These are phyloP conservation scores for Ormyrus rosae DNA, from an alignment of 2,888 invertebrate species.

Conservation along the genomic window DNA sequence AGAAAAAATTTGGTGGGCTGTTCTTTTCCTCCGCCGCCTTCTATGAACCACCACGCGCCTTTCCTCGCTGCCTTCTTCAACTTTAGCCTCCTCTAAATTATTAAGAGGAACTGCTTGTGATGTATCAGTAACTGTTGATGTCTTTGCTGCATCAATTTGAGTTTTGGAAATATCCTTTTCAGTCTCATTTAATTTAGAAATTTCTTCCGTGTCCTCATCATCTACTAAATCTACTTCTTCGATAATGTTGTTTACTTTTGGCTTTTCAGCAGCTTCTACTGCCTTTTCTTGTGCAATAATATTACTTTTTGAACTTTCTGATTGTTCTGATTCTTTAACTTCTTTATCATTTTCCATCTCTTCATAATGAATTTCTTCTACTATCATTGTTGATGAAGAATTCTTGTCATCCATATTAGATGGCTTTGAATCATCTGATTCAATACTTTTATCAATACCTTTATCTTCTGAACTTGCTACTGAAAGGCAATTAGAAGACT, in stretches of 20 bases:
- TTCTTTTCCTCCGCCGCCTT: conserved; percentile 49
- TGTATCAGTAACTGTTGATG: conserved; percentile 15
- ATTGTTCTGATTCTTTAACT: conserved; percentile 1
- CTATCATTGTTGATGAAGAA: not conserved
- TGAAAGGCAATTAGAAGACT: conserved; percentile 24
- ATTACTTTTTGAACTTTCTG: not conserved
- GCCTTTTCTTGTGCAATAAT: not conserved
- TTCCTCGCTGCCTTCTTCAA: conserved; percentile 44
- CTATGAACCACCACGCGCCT: conserved; percentile 44
- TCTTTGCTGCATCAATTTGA: conserved; percentile 4
- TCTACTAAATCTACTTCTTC: conserved; percentile 56
- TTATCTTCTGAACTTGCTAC: conserved; percentile 11
- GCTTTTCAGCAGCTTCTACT: conserved; percentile 18
- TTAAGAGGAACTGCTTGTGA: conserved; percentile 47
- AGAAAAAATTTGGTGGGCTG: too few species aligned
- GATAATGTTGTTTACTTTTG: conserved; percentile 29
- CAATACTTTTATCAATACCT: not conserved
- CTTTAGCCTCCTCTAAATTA: conserved; percentile 17
- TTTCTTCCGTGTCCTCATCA: conserved; percentile 41
- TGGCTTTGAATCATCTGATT: conserved; percentile 11
- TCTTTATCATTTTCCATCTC: conserved; percentile 1
- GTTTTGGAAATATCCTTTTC: conserved; percentile 12
- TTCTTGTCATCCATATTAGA: conserved; percentile 12
- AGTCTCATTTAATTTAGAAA: not conserved
- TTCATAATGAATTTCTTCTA: not conserved